Conservation (phyloP, 1,140 invertebrate species). For the Drosophila pseudoananassae region DNA sequence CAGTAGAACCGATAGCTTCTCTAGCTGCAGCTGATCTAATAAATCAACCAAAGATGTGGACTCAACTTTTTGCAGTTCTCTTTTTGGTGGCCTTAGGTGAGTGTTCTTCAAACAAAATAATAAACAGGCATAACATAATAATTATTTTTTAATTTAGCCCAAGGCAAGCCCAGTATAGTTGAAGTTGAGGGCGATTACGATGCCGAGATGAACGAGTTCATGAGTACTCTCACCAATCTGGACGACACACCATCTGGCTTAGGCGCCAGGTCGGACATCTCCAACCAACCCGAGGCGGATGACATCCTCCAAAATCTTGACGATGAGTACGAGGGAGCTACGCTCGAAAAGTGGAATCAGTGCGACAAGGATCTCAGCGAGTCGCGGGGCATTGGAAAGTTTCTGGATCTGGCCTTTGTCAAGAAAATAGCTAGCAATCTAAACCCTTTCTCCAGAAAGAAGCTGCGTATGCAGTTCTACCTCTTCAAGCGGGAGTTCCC, state of each 20-base stretch:
- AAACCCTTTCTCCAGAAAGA: slow-evolving; percentile 55
- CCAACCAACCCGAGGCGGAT: slow-evolving; percentile 38
- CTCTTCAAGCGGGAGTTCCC: slow-evolving; percentile 64
- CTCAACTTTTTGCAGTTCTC: slow-evolving; percentile 26
- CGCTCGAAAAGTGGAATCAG: slow-evolving; percentile 60
- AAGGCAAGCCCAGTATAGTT: slow-evolving; percentile 31
- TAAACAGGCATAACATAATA: background rate
- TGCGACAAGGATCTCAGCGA: slow-evolving; percentile 74
- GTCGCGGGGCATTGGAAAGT: slow-evolving; percentile 52
- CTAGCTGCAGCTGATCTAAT: slow-evolving; percentile 45
- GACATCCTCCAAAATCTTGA: slow-evolving; percentile 42
- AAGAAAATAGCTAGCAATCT: slow-evolving; percentile 70
- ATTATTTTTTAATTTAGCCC: slow-evolving; percentile 15
- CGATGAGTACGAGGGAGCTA: slow-evolving; percentile 62
- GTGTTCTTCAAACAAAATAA: background rate
- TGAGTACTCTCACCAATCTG: slow-evolving; percentile 41
- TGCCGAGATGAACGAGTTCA: slow-evolving; percentile 60
- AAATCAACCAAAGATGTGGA: slow-evolving; percentile 32
- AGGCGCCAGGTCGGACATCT: slow-evolving; percentile 40
- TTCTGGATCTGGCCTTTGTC: slow-evolving; percentile 66
- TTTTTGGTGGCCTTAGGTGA: slow-evolving; percentile 42
- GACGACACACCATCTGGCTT: slow-evolving; percentile 32
- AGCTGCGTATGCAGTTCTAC: slow-evolving; percentile 72
- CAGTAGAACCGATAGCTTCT: slow-evolving; percentile 27
- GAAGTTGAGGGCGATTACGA: slow-evolving; percentile 40